Evolutionary conservation across 2,797 vertebrate genomes (phyloP), one percentile per base, ranked within the genome.

Genomic region (Momotus momota): DNA sequence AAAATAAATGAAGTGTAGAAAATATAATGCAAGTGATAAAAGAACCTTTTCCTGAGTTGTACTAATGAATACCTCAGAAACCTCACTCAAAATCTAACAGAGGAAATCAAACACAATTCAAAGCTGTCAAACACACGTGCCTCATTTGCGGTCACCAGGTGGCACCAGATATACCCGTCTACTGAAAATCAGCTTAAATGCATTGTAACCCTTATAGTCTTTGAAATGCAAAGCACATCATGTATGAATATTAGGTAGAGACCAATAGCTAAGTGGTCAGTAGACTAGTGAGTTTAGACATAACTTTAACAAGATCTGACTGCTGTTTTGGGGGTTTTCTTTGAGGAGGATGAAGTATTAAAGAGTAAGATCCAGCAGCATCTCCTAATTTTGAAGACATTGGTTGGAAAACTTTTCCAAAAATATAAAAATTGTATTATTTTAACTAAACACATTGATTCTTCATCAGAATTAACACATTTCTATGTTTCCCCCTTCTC

Each of bases 191-290:
- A 78, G 26, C 6, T 69, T 60, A 60, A 87, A 85, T 27, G 10
- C 15, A 38, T 7, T 31, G 41, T 25, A 93, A 85, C 8, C 15
- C 2, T 8, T 4, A 7, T 3, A 10, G 6, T 38, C 38, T 51
- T 70, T 9, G 26, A 84, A 79, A 80, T 31, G 26, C 8, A 94
- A 64, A 58, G 48, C 48, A 31, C 26, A 57, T 70, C 41, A 55
- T 0, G 0, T 6, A 27, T 1, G 1, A 16, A 22, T n/a, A 12
- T 62, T 43, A 35, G 13, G 21, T 19, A 46, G 15, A 81, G 19
- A 7, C 11, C 29, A 41, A 16, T 2, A 55, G n/a, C 23, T 70
- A 60, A 72, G n/a, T 20, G 14, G 40, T 55, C 40, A 40, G 17
- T 11, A 43, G 21, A 69, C 19, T 21, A 55, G 3, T 78, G 48